Percentiles rank a stretch among this genome's conserved stretches.
Evolutionary conservation across 2,888 invertebrate species (phyloP).

Genomic region (Gonocerus acuteangulatus): DNA sequence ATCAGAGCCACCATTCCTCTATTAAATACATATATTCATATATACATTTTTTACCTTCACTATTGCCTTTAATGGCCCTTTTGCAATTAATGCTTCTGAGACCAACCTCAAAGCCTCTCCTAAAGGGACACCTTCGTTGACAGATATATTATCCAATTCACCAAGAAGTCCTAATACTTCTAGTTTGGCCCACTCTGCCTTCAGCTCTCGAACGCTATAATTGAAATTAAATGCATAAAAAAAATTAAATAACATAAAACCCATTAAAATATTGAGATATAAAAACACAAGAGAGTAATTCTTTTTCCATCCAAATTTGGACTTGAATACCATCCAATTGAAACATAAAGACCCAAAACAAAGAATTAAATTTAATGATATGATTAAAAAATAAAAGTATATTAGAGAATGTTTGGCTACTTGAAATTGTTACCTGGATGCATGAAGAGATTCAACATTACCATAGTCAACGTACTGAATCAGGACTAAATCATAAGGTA

Average conservation of each 20-base stretch:
- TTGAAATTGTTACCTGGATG: slow-evolving; percentile 2
- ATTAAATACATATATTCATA: too few relatives aligned
- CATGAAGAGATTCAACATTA: slow-evolving; percentile 20
- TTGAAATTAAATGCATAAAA: not conserved
- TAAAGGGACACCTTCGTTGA: not conserved
- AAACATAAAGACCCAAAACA: too few relatives aligned
- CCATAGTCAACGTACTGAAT: slow-evolving; percentile 31
- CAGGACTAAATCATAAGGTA: slow-evolving; percentile 6
- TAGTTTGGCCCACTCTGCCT: slow-evolving; percentile 5
- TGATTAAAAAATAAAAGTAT: too few relatives aligned
- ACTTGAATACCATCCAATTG: too few relatives aligned
- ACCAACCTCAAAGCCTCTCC: not conserved
- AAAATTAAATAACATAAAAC: not conserved
- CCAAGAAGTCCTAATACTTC: slow-evolving; percentile 4
- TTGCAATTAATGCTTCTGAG: not conserved
- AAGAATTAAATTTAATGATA: too few relatives aligned
- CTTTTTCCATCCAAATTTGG: too few relatives aligned
- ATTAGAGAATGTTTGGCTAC: too few relatives aligned
- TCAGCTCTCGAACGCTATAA: slow-evolving; percentile 13
- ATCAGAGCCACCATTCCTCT: too few relatives aligned
- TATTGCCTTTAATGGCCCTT: not conserved
- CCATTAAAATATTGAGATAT: not conserved
- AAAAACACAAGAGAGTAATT: not conserved
- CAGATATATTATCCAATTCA: not conserved
- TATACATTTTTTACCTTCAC: slow-evolving; percentile 5